A percentile compares a stretch with the other conserved stretches of the same genome.
Evolutionary conservation across 30 jellyfish, hydroid and myxozoan species (phyloP).

Genomic region (Pelagia noctiluca): DNA sequence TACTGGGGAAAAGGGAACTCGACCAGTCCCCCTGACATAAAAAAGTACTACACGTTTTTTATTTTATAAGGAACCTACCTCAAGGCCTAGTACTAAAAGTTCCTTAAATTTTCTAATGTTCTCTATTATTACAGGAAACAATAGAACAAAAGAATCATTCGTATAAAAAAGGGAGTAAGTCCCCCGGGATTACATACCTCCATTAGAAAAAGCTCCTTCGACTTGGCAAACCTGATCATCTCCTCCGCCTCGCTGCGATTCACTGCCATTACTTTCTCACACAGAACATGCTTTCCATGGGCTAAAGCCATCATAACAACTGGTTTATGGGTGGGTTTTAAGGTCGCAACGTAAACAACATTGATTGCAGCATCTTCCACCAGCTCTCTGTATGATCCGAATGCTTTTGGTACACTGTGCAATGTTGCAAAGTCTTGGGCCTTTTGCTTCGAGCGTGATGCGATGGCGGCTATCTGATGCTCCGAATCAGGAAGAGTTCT

Average conservation of each 20-base stretch:
- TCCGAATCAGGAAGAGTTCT: slow-evolving; percentile 55
- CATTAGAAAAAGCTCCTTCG: slow-evolving; percentile 65
- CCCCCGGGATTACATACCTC: slow-evolving; percentile 51
- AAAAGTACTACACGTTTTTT: too few relatives aligned
- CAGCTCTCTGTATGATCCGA: slow-evolving; percentile 75
- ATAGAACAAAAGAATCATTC: too few relatives aligned
- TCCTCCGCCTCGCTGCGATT: slow-evolving; percentile 62
- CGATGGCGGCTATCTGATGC: slow-evolving; percentile 64
- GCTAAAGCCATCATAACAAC: slow-evolving; percentile 62
- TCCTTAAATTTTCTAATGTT: too few relatives aligned
- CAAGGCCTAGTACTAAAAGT: too few relatives aligned
- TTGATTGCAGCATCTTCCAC: slow-evolving; percentile 44
- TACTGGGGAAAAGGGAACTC: too few relatives aligned
- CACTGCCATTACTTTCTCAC: slow-evolving; percentile 83
- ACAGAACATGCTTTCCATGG: slow-evolving; percentile 80
- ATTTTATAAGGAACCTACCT: too few relatives aligned
- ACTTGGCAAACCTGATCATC: slow-evolving; percentile 49
- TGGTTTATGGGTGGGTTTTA: slow-evolving; percentile 59
- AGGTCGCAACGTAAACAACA: slow-evolving; percentile 73
- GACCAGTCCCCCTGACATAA: too few relatives aligned
- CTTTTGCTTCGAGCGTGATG: slow-evolving; percentile 59
- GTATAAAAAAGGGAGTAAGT: too few relatives aligned
- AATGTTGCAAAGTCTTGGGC: slow-evolving; percentile 61
- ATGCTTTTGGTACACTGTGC: slow-evolving; percentile 37
- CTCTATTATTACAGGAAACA: too few relatives aligned